A percentile compares a stretch with the other conserved stretches of the same genome.
These are phyloP conservation scores for Drosophila maculinotata DNA, from an alignment of 2,888 invertebrate genomes.

Conservation along the genomic window DNA sequence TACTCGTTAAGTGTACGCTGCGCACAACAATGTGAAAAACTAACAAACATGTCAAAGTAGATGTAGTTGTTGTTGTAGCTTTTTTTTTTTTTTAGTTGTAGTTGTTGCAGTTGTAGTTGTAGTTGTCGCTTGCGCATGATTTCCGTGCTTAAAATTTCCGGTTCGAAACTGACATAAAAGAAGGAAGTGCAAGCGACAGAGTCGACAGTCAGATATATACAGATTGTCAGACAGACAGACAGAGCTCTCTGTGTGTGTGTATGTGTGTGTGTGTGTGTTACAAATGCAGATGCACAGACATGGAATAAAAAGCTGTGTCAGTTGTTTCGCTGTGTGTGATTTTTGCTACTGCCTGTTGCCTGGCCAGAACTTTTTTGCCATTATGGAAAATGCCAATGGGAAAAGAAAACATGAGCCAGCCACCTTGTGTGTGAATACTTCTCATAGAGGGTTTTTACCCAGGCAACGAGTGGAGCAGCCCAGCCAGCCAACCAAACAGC, in stretches of 20 bases:
- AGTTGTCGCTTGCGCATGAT: conserved; percentile 64
- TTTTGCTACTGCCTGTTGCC: neutral
- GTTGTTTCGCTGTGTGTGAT: neutral
- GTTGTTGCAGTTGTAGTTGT: conserved; percentile 27
- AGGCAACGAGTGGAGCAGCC: too few relatives aligned
- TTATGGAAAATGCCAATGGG: conserved; percentile 10
- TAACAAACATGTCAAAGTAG: conserved; percentile 50
- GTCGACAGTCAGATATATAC: conserved; percentile 6
- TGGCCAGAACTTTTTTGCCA: conserved; percentile 15
- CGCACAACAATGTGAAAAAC: conserved; percentile 44
- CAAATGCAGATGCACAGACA: conserved; percentile 44
- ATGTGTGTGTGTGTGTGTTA: conserved; percentile 26
- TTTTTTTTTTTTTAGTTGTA: conserved; percentile 13
- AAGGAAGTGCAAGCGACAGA: conserved; percentile 42
- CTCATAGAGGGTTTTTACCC: neutral
- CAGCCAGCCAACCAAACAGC: conserved; percentile 6
- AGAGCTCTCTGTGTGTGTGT: conserved; percentile 20
- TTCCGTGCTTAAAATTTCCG: conserved; percentile 75
- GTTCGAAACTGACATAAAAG: conserved; percentile 72
- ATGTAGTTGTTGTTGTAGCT: conserved; percentile 23
- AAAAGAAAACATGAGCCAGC: conserved; percentile 22
- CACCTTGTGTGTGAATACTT: conserved; percentile 1
- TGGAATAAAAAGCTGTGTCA: conserved; percentile 19
- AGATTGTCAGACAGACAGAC: conserved; percentile 21
- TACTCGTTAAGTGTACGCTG: conserved; percentile 27